Conservation (phyloP, 2,113 vertebrate genomes). For the Xiphias gladius region DNA sequence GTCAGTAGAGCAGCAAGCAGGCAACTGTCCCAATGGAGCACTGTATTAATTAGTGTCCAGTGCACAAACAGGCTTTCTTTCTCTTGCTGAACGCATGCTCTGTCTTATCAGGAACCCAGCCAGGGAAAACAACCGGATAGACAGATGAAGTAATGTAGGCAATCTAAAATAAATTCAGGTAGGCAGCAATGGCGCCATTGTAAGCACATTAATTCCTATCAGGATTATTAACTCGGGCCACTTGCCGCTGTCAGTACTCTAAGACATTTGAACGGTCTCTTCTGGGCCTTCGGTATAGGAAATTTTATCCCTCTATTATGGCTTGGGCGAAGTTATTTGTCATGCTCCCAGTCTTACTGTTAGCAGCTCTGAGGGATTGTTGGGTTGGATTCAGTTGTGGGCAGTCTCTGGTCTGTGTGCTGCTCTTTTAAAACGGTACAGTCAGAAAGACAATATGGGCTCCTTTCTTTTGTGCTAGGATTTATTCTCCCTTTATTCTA, state of each 20-base stretch:
- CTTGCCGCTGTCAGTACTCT: conserved; percentile 55
- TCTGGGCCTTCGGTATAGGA: conserved; percentile 53
- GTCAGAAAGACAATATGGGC: conserved; percentile 54
- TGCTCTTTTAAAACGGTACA: conserved; percentile 48
- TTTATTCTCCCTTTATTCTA: conserved; percentile 50
- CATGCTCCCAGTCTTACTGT: conserved; percentile 58
- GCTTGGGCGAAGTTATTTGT: conserved; percentile 68
- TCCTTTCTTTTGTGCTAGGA: conserved; percentile 53
- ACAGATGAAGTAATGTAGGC: conserved; percentile 73
- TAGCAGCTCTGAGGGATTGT: conserved; percentile 67
- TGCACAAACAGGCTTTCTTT: conserved; percentile 77
- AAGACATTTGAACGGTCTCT: conserved; percentile 58
- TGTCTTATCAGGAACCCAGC: conserved; percentile 76
- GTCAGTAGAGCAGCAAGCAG: conserved; percentile 76
- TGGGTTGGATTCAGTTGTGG: conserved; percentile 56
- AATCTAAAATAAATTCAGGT: conserved; percentile 79
- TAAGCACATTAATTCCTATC: conserved; percentile 74
- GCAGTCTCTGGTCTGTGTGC: conserved; percentile 47
- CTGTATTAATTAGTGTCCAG: conserved; percentile 85
- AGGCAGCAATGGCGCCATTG: conserved; percentile 68
- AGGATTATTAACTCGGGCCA: conserved; percentile 73
- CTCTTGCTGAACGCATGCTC: conserved; percentile 69
- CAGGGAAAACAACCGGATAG: conserved; percentile 64
- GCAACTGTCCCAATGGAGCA: conserved; percentile 75
- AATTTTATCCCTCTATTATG: conserved; percentile 72